phyloP scores from a whole-genome alignment of 2,888 invertebrate species.

The Stramonita haemastoma region DNA sequence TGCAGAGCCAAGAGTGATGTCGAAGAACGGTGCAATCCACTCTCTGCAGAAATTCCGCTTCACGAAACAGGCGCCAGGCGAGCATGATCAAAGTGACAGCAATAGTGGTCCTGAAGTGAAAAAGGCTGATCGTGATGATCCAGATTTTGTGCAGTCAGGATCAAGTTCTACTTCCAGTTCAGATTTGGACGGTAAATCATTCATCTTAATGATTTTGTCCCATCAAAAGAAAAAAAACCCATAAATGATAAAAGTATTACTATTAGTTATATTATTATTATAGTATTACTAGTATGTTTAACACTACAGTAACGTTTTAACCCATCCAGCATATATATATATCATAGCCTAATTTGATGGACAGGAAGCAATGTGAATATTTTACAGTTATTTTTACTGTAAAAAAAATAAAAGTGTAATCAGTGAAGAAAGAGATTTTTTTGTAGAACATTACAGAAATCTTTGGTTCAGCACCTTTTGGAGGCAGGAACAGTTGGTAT shows the following conservation, averaged over 20 bases:
- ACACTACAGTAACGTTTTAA: neutral
- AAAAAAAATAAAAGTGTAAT: too few species aligned
- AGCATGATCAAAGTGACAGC: conserved; percentile 34
- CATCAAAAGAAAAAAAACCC: neutral
- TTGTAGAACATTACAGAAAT: too few species aligned
- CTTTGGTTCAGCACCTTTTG: too few species aligned
- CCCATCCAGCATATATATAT: neutral
- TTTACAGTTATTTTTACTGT: too few species aligned
- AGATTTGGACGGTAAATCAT: neutral
- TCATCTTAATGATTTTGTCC: neutral
- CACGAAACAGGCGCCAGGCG: conserved; percentile 23
- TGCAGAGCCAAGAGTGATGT: conserved; percentile 6
- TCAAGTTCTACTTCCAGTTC: neutral
- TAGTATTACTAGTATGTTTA: neutral
- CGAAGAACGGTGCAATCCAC: conserved; percentile 40
- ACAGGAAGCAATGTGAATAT: neutral
- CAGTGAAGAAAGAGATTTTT: too few species aligned
- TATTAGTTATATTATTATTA: neutral
- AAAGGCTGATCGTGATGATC: neutral
- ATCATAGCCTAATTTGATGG: neutral
- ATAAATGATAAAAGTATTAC: neutral
- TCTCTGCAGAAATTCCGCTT: conserved; percentile 47
- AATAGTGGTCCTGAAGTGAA: neutral
- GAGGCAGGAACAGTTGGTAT: too few species aligned
- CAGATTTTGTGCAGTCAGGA: neutral